These are phyloP conservation scores for Nibea coibor DNA, from an alignment of 2,113 vertebrate genomes.

Conservation along the genomic window DNA sequence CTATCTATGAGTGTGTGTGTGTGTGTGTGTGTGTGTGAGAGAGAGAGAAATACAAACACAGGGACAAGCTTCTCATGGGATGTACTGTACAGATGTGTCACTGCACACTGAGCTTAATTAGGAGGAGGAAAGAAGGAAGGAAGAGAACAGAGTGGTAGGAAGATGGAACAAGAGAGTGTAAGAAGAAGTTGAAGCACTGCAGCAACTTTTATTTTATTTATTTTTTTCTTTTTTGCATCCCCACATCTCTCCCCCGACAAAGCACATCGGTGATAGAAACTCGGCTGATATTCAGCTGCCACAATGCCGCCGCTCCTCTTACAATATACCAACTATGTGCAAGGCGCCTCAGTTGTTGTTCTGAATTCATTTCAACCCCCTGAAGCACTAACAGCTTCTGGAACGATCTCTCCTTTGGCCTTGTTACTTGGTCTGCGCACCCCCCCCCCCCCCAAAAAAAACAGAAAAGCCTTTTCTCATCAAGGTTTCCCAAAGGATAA, in stretches of 20 bases:
- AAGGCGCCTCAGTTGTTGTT: conserved; percentile 23
- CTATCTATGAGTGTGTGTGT: not conserved
- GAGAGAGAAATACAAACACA: conserved; percentile 5
- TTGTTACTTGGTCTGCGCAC: conserved; percentile 33
- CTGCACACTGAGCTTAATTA: conserved; percentile 69
- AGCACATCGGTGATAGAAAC: conserved; percentile 23
- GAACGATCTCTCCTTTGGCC: conserved; percentile 44
- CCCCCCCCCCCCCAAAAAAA: not conserved
- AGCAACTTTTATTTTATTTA: conserved; percentile 8
- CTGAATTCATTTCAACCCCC: conserved; percentile 43
- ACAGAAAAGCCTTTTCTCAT: conserved; percentile 8
- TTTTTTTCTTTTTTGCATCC: conserved; percentile 24
- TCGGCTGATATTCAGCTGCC: conserved; percentile 14
- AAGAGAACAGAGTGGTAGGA: not conserved
- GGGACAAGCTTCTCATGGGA: conserved; percentile 49
- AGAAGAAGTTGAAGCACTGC: conserved; percentile 28
- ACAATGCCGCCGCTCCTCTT: conserved; percentile 15
- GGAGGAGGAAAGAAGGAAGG: conserved; percentile 4
- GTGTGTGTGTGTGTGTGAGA: not conserved
- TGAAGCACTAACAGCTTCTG: conserved; percentile 16
- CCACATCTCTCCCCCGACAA: conserved; percentile 12
- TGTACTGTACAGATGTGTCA: conserved; percentile 54
- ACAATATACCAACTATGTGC: conserved; percentile 1
- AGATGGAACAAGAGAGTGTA: not conserved
- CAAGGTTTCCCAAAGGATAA: conserved; percentile 37